phyloP scores from a whole-genome alignment of 2,888 invertebrate species.

The Leptinotarsa haldemani region DNA sequence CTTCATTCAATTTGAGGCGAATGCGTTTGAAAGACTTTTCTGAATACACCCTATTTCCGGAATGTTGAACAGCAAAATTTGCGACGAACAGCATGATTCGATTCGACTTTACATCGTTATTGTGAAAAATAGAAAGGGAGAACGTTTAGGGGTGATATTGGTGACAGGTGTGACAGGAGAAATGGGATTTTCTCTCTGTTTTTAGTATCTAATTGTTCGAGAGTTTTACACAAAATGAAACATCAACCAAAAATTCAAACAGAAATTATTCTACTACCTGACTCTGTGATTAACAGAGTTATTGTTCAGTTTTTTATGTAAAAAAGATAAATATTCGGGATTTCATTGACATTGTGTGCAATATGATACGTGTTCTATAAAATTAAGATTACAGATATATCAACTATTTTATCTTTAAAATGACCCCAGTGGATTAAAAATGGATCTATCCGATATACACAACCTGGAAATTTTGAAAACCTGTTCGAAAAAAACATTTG shows the following conservation, averaged over 20 bases:
- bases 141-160: background rate
- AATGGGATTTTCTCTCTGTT: background rate
- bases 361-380: no score
- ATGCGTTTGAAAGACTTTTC: background rate
- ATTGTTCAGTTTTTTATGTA: no score
- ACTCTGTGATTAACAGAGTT: no score
- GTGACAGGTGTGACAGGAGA: background rate
- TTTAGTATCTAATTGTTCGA: background rate
- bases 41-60: background rate
- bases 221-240: background rate
- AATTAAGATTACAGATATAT: no score
- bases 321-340: no score
- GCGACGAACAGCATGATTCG: constrained; percentile 3
- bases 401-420: no score
- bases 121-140: background rate
- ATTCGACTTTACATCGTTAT: constrained; percentile 5
- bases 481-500: no score
- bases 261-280: no score
- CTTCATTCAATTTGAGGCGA: background rate
- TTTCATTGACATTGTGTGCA: no score
- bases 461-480: no score
- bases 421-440: no score
- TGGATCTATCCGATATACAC: no score
- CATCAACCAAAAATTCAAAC: background rate
- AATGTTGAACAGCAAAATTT: constrained; percentile 8